These are phyloP conservation scores for Parazoanthus swiftii DNA, from an alignment of 92 coral and sea anemone species.

Conservation along the genomic window DNA sequence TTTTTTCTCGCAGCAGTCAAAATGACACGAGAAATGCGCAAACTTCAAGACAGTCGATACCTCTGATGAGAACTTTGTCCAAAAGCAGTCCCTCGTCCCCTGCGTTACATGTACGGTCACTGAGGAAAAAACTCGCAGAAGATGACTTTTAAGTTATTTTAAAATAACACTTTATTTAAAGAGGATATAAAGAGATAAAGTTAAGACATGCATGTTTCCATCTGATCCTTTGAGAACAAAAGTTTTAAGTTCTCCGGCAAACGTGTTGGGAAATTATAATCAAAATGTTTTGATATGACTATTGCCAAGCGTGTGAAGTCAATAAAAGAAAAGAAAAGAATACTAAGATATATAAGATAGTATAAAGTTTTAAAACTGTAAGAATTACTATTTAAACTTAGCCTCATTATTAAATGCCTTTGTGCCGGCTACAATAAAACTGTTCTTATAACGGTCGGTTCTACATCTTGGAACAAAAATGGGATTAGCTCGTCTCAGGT, in stretches of 20 bases:
- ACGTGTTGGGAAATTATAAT: neutral
- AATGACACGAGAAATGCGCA: neutral
- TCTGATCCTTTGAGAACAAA: too few species aligned
- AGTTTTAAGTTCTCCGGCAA: too few species aligned
- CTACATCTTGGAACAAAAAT: too few species aligned
- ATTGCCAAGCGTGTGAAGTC: neutral
- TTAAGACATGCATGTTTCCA: neutral
- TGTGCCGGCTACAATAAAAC: too few species aligned
- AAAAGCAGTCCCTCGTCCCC: constrained; percentile 3
- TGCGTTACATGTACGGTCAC: neutral
- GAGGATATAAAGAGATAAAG: neutral
- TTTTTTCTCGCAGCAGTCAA: neutral
- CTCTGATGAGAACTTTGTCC: neutral
- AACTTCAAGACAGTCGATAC: neutral
- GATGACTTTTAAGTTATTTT: too few species aligned
- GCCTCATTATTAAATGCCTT: too few species aligned
- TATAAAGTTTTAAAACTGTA: too few species aligned
- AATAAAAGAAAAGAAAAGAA: too few species aligned
- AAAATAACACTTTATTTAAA: neutral
- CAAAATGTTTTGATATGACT: neutral
- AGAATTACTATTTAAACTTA: too few species aligned
- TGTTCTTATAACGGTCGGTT: too few species aligned
- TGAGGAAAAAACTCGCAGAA: neutral
- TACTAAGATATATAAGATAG: too few species aligned
- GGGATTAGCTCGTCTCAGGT: too few species aligned